Conservation (phyloP, 2,797 vertebrate genomes). For the Glyptemys insculpta region DNA sequence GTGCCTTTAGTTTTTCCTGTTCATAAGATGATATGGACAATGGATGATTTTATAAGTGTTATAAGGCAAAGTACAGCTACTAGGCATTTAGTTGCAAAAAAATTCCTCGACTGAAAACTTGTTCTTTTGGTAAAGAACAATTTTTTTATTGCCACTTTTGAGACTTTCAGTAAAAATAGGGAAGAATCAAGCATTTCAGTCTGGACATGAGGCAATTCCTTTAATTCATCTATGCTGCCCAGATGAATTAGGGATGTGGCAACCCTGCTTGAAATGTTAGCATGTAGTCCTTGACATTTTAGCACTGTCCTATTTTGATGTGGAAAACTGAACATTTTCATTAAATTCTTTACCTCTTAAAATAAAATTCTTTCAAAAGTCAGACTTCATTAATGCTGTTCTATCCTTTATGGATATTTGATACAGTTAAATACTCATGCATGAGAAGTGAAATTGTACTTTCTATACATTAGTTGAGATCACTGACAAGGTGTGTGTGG, state of each 20-base stretch:
- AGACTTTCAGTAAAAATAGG: background rate
- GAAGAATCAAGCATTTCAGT: background rate
- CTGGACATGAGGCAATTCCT: accelerated
- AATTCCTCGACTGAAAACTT: background rate
- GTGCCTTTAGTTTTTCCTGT: background rate
- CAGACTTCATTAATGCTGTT: accelerated
- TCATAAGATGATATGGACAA: background rate
- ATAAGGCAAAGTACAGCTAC: slow-evolving; percentile 1
- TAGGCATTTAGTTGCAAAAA: background rate
- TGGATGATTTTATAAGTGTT: background rate
- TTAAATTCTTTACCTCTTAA: background rate
- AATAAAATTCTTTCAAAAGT: background rate
- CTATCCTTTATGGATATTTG: background rate
- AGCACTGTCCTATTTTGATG: background rate
- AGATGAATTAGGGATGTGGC: accelerated
- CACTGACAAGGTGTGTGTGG: background rate
- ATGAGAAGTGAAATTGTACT: background rate
- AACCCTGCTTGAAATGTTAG: background rate
- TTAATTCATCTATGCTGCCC: background rate
- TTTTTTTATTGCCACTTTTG: background rate
- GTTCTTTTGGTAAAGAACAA: background rate
- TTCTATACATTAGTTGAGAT: background rate
- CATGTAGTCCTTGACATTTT: background rate
- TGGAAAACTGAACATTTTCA: background rate
- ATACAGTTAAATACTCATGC: background rate